Percentiles rank a stretch among this genome's conserved stretches.
These are phyloP conservation scores for Ephialtes manifestator DNA, from an alignment of 2,888 invertebrate species.

Conservation along the genomic window DNA sequence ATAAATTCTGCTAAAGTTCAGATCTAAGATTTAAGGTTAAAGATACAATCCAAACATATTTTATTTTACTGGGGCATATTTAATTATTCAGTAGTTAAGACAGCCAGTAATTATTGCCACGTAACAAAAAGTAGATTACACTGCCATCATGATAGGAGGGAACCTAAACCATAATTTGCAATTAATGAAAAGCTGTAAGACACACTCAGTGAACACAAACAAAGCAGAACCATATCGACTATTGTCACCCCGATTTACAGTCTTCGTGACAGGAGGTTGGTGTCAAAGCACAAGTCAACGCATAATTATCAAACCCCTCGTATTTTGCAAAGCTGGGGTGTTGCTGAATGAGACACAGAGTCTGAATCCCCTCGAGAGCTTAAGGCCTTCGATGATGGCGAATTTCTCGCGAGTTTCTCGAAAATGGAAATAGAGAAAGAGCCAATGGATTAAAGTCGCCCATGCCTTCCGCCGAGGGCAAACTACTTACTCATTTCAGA, in stretches of 20 bases:
- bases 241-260: neutral
- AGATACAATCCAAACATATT: neutral
- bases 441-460: constrained; percentile 39
- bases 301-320: constrained; percentile 15
- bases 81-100: neutral
- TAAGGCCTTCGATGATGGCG: constrained; percentile 11
- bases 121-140: neutral
- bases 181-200: constrained; percentile 2
- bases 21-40: neutral
- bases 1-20: neutral
- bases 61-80: constrained; percentile 3
- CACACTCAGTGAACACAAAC: neutral
- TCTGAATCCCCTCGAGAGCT: constrained; percentile 9
- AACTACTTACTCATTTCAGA: constrained; percentile 8
- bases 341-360: neutral
- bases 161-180: neutral
- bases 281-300: constrained; percentile 7
- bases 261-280: neutral
- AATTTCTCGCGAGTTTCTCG: constrained; percentile 12
- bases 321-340: neutral
- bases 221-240: neutral
- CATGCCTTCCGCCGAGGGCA: constrained; percentile 54
- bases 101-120: neutral
- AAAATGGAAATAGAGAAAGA: constrained; percentile 4
- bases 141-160: neutral